These are phyloP conservation scores for Aporophyla nigra DNA, from an alignment of 2,888 invertebrate genomes.

Conservation along the genomic window DNA sequence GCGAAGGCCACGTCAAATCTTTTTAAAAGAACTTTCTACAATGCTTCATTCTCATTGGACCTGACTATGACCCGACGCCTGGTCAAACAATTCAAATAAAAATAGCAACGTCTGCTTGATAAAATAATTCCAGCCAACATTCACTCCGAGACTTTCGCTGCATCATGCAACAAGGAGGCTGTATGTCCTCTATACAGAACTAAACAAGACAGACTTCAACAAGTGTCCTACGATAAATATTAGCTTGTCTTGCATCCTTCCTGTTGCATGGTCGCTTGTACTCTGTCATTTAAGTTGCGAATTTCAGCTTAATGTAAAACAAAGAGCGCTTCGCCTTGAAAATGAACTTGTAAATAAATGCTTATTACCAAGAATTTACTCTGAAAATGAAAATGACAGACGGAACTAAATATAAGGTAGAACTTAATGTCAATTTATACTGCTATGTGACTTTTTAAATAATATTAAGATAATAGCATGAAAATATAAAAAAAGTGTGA, in stretches of 20 bases:
- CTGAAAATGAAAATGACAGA: neutral
- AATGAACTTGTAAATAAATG: neutral
- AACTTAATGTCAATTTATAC: too few species aligned
- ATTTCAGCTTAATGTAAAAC: slow-evolving; percentile 12
- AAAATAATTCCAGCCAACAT: neutral
- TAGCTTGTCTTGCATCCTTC: slow-evolving; percentile 28
- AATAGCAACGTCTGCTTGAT: neutral
- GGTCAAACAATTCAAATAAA: neutral
- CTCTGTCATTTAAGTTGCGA: slow-evolving; percentile 19
- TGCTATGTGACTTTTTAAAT: neutral
- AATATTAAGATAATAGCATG: neutral
- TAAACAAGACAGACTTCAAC: slow-evolving; percentile 28
- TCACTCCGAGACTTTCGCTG: neutral
- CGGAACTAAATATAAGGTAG: neutral
- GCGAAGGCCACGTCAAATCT: neutral
- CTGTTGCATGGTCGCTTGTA: slow-evolving; percentile 28
- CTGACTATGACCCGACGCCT: neutral
- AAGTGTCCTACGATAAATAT: slow-evolving; percentile 51
- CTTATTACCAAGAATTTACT: neutral
- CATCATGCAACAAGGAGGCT: neutral
- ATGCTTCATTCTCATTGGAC: neutral
- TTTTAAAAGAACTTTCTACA: neutral
- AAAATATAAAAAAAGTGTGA: too few species aligned
- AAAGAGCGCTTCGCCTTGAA: neutral
- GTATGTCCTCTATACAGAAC: slow-evolving; percentile 2